Conservation (phyloP, 2,888 invertebrate species). For the Merodon equestris region DNA sequence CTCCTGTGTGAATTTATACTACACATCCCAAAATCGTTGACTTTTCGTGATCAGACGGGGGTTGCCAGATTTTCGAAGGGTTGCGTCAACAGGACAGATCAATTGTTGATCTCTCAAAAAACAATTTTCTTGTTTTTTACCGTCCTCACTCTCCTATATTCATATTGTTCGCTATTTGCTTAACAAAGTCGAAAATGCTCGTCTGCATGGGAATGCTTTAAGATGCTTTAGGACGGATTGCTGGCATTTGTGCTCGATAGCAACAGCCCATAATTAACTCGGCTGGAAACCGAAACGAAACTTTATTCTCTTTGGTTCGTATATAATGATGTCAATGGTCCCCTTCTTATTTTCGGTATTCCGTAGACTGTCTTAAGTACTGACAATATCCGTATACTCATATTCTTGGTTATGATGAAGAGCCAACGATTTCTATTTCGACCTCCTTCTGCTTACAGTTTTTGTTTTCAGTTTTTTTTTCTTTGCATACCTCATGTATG, state of each 20-base stretch:
- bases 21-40: conserved; percentile 18
- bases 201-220: conserved; percentile 31
- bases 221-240: conserved; percentile 52
- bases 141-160: background rate
- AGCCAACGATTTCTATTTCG: conserved; percentile 57
- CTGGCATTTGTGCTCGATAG: conserved; percentile 40
- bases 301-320: conserved; percentile 52
- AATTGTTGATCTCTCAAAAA: conserved; percentile 57
- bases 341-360: conserved; percentile 57
- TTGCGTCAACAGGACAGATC: conserved; percentile 58
- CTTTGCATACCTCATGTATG: conserved; percentile 26
- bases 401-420: conserved; percentile 52
- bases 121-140: too few relatives aligned
- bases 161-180: conserved; percentile 43
- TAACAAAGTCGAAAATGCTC: conserved; percentile 36
- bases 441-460: conserved; percentile 58
- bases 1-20: too few relatives aligned
- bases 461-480: conserved; percentile 49
- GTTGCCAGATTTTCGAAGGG: conserved; percentile 40
- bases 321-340: conserved; percentile 63
- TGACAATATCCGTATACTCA: conserved; percentile 59
- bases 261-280: conserved; percentile 65
- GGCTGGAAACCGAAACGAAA: conserved; percentile 65
- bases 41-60: conserved; percentile 22
- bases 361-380: conserved; percentile 62